These are phyloP conservation scores for Xerus rutilus DNA, from an alignment of 2,797 vertebrate genomes.

Conservation along the genomic window DNA sequence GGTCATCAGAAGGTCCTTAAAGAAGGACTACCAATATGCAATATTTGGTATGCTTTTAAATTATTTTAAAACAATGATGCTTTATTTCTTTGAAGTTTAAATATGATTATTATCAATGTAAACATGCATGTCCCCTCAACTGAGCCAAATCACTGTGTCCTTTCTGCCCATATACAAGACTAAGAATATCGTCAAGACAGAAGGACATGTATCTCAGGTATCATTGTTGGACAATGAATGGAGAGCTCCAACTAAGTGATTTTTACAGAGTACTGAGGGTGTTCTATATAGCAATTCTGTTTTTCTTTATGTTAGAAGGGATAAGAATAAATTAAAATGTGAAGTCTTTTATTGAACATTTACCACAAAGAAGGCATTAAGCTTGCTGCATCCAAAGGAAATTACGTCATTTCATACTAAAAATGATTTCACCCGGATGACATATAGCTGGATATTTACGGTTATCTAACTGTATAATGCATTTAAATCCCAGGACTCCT, in stretches of 20 bases:
- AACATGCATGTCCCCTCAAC: background rate
- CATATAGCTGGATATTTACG: background rate
- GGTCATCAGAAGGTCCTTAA: background rate
- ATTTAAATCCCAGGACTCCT: constrained; percentile 1
- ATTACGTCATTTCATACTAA: constrained; percentile 52
- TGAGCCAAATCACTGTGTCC: background rate
- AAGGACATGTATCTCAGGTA: background rate
- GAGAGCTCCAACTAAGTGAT: background rate
- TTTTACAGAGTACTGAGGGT: constrained; percentile 31
- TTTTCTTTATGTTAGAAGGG: constrained; percentile 5
- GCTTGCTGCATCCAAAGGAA: background rate
- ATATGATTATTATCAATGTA: background rate
- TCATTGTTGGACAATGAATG: background rate
- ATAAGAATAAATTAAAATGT: constrained; percentile 64
- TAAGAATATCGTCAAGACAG: background rate
- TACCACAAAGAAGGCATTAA: background rate
- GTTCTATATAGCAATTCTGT: background rate
- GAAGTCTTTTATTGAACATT: constrained; percentile 44
- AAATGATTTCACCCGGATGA: constrained; percentile 46
- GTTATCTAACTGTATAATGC: constrained; percentile 29
- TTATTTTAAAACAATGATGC: constrained; percentile 23
- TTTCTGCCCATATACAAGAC: background rate
- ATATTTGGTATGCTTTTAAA: background rate
- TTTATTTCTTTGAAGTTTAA: constrained; percentile 22
- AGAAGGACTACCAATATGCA: background rate